Percentiles rank a stretch among this genome's conserved stretches.
phyloP scores from a whole-genome alignment of 2,888 invertebrate species.

The Neoascia interrupta region DNA sequence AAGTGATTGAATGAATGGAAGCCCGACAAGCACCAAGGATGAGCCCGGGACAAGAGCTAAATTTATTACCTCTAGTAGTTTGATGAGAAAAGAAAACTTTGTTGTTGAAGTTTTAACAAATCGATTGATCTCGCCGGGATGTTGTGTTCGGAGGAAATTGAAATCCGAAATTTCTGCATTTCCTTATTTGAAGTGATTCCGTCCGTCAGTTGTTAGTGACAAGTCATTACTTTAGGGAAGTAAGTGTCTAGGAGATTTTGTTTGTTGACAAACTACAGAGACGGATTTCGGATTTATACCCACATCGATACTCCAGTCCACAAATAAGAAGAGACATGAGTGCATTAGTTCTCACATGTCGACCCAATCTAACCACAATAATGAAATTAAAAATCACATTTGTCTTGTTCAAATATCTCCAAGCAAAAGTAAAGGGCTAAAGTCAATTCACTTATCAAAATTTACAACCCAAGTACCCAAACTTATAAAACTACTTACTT shows the following conservation, averaged over 20 bases:
- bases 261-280: too few relatives aligned
- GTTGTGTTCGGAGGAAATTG: too few relatives aligned
- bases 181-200: not conserved
- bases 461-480: too few relatives aligned
- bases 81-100: not conserved
- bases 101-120: not conserved
- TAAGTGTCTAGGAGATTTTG: too few relatives aligned
- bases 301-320: too few relatives aligned
- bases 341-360: too few relatives aligned
- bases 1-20: not conserved
- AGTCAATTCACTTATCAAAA: conserved; percentile 33
- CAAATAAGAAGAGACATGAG: too few relatives aligned
- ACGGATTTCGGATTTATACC: too few relatives aligned
- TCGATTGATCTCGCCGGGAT: not conserved
- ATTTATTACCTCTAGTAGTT: conserved; percentile 10
- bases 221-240: too few relatives aligned
- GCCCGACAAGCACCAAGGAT: not conserved
- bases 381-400: conserved; percentile 6
- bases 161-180: not conserved
- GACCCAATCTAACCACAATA: not conserved
- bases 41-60: not conserved
- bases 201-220: too few relatives aligned
- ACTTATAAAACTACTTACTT: conserved; percentile 16
- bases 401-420: conserved; percentile 7
- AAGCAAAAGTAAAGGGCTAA: conserved; percentile 20